Percentiles rank a stretch among this genome's conserved stretches.
These are phyloP conservation scores for Cyphomyrus plagiostoma DNA, from an alignment of 2,113 vertebrate species.

Conservation along the genomic window DNA sequence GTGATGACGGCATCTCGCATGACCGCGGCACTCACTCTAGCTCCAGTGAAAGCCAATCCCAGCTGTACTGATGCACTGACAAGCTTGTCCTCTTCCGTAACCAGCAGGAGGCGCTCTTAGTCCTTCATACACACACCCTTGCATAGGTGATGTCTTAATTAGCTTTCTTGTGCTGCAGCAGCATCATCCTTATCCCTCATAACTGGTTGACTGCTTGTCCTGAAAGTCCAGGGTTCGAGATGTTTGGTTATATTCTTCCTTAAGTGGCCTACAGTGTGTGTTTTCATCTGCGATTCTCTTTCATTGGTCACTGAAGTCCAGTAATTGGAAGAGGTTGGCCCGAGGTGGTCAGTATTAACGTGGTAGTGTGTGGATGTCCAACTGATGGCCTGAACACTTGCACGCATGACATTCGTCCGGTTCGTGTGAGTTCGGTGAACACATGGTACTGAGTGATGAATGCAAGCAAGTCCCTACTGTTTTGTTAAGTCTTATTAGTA, in stretches of 20 bases:
- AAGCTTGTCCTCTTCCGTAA: not conserved
- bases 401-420: not conserved
- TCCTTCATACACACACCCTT: not conserved
- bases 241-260: not conserved
- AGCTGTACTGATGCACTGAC: not conserved
- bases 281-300: not conserved
- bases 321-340: not conserved
- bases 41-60: not conserved
- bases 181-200: not conserved
- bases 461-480: not conserved
- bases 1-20: not conserved
- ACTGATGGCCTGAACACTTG: not conserved
- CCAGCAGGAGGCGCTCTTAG: not conserved
- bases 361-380: not conserved
- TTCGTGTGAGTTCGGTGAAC: not conserved
- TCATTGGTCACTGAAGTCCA: not conserved
- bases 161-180: not conserved
- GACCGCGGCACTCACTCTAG: not conserved
- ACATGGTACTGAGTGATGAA: not conserved
- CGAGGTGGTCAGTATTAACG: not conserved
- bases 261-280: not conserved
- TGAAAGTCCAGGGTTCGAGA: not conserved
- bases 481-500: not conserved
- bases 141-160: not conserved
- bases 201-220: not conserved